A percentile compares a stretch with the other conserved stretches of the same genome.
Conservation (phyloP, 2,888 invertebrate genomes). For the Netelia melanura region DNA sequence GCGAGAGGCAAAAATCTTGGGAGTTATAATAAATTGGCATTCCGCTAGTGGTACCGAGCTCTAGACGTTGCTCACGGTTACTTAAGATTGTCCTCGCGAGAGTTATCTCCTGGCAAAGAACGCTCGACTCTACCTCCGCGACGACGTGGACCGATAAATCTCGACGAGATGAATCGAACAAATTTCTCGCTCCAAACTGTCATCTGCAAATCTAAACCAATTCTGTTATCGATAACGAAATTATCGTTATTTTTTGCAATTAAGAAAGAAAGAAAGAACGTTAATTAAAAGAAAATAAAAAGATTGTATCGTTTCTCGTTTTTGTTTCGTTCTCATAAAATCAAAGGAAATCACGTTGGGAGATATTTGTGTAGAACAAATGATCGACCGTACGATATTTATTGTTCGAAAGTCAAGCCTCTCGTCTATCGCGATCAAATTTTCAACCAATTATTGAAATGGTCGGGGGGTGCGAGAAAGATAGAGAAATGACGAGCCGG, state of each 20-base stretch:
- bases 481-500: too few species aligned
- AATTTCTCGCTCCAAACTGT: slow-evolving; percentile 3
- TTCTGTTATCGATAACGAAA: too few species aligned
- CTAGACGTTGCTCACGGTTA: slow-evolving; percentile 61
- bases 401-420: slow-evolving; percentile 23
- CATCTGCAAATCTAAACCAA: too few species aligned
- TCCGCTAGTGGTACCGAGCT: slow-evolving; percentile 64
- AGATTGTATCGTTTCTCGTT: too few species aligned
- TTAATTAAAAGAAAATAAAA: too few species aligned
- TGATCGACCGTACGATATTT: background rate
- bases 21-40: slow-evolving; percentile 72
- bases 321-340: too few species aligned
- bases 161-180: slow-evolving; percentile 33
- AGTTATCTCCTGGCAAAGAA: slow-evolving; percentile 57
- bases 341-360: too few species aligned
- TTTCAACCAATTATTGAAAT: slow-evolving; percentile 59
- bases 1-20: slow-evolving; percentile 61
- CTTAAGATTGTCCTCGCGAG: slow-evolving; percentile 60
- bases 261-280: too few species aligned
- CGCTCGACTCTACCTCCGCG: slow-evolving; percentile 16
- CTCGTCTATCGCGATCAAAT: slow-evolving; percentile 26
- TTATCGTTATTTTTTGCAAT: too few species aligned
- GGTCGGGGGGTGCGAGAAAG: slow-evolving; percentile 9
- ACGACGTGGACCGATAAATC: slow-evolving; percentile 42
- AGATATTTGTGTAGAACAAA: too few species aligned